Conservation (phyloP, 2,113 vertebrate genomes). For the Chunga burmeisteri region DNA sequence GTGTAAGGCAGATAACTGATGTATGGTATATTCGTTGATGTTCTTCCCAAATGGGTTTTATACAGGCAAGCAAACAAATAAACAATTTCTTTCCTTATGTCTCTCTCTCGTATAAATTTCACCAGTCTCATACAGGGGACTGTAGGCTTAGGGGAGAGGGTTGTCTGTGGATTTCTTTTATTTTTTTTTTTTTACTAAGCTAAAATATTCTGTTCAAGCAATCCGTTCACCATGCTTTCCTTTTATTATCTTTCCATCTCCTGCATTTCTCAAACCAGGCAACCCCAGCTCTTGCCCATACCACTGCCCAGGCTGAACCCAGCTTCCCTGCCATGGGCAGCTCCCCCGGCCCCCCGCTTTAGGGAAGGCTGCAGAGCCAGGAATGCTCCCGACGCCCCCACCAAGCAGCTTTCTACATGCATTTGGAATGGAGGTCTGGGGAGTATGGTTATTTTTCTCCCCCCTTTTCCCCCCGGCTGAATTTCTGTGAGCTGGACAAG, state of each 20-base stretch:
- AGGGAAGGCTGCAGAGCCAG: neutral
- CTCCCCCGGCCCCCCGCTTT: neutral
- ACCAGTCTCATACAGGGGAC: constrained; percentile 22
- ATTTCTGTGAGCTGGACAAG: neutral
- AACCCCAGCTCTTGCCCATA: neutral
- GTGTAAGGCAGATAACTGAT: constrained; percentile 78
- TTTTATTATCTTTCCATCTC: neutral
- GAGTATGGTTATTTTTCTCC: neutral
- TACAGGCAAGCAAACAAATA: constrained; percentile 81
- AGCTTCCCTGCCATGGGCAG: neutral
- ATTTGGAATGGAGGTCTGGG: neutral
- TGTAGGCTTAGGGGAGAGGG: neutral
- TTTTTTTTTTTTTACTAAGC: neutral
- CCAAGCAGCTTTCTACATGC: neutral
- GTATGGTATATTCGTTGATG: constrained; percentile 63
- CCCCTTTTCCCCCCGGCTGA: accelerated
- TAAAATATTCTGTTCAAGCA: constrained; percentile 46
- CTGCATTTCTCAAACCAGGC: neutral
- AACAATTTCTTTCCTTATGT: constrained; percentile 78
- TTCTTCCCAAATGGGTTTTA: constrained; percentile 82
- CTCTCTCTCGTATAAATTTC: constrained; percentile 74
- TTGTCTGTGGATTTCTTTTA: neutral
- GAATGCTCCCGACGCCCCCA: accelerated
- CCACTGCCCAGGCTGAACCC: neutral
- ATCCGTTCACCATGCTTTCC: neutral